Evolutionary conservation across 2,113 vertebrate species (phyloP), one percentile per base, ranked within the genome.

Genomic region (Thermophis baileyi): DNA sequence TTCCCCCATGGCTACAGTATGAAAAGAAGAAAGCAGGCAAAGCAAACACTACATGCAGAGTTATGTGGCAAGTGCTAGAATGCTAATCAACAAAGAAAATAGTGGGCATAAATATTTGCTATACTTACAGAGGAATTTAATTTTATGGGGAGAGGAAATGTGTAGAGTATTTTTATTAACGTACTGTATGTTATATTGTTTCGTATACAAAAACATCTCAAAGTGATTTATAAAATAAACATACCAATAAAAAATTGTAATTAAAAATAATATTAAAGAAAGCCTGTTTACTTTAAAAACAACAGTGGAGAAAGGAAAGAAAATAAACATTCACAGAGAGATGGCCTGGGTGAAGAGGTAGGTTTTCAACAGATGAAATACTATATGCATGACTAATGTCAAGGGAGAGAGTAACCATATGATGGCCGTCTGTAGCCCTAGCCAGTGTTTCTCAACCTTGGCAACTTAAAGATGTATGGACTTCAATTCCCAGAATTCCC

Each of bases 21-120:
- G 91, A n/a, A 89, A 89, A 94, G 92, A 6, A 5, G 6, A 81
- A 81, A 44, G 54, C 74, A 93, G 81, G 93, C 85, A 92, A 86
- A 86, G 87, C 81, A 69, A 91, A 93, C 90, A 46, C 35, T 96
- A 89, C 85, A 53, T 88, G 0, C 18, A 0, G 35, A 94, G 88
- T 91, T 87, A 85, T 0, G 0, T 49, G 87, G 87, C 91, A 88
- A 74, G 92, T 96, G 50, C 57, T 40, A 40, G 46, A 85, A 55
- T 30, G 51, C 89, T 91, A 74, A 49, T 81, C 91, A 91, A 9
- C 90, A 55, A 44, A 89, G 53, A 92, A 86, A 88, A 87, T 92
- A 94, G 11, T 87, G 85, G 44, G 47, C n/a, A 53, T 89, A 74
- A 53, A 74, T 90, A 63, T 87, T 57, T 86, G 44, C 30, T 88